Percentiles rank a stretch among this genome's conserved stretches.
Evolutionary conservation across 2,888 invertebrate genomes (phyloP).

Genomic region (Polyommatus icarus): DNA sequence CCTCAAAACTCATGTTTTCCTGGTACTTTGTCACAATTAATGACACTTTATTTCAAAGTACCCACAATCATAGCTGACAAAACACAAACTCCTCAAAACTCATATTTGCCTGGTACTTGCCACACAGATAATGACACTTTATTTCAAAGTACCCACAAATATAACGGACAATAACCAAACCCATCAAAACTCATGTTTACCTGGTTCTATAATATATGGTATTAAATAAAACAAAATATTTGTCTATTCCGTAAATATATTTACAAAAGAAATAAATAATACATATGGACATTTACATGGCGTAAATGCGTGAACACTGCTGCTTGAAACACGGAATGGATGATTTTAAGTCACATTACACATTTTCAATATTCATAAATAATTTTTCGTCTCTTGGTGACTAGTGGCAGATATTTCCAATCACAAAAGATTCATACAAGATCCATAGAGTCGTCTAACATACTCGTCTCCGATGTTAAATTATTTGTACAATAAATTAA

Average conservation of each 20-base stretch:
- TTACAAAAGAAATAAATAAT: slow-evolving; percentile 72
- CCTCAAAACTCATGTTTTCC: no score
- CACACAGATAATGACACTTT: no score
- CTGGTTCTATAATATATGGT: no score
- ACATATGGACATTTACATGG: slow-evolving; percentile 53
- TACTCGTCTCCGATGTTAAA: slow-evolving; percentile 46
- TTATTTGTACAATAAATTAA: slow-evolving; percentile 46
- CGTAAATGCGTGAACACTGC: slow-evolving; percentile 55
- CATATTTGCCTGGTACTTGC: no score
- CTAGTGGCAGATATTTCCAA: slow-evolving; percentile 42
- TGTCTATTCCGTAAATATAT: slow-evolving; percentile 60
- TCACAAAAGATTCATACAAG: slow-evolving; percentile 71
- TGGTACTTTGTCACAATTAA: no score
- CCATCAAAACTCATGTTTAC: no score
- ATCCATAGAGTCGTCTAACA: slow-evolving; percentile 54
- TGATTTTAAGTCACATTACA: neutral
- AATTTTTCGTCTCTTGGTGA: slow-evolving; percentile 25
- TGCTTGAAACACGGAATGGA: slow-evolving; percentile 58
- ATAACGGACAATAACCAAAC: no score
- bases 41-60: no score
- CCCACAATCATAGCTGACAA: no score
- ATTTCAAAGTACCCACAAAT: no score
- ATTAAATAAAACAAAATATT: slow-evolving; percentile 36
- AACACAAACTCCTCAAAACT: no score
- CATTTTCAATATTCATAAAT: neutral